Base-by-base conservation (phyloP, 2,113 vertebrate species). In the Aythya baeri region DNA sequence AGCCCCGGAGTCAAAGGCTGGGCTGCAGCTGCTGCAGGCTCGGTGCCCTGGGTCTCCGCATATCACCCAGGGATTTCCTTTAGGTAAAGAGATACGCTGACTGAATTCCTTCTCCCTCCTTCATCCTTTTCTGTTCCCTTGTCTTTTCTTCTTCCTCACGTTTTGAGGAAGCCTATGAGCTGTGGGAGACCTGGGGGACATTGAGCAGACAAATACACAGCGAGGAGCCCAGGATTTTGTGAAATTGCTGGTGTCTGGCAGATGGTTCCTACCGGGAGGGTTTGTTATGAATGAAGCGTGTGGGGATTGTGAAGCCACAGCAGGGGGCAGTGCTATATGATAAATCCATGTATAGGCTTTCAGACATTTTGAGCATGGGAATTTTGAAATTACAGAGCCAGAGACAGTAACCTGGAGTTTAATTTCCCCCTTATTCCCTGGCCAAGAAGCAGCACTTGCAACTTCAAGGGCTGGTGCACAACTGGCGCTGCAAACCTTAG, bases 321-420 rank as follows among this genome's bases (percentile, higher is more conserved):
- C 86, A 97, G 96, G 86, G 96, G 97, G 95, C 95, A 97, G 76
- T 96, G 90, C 97, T 93, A 94, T 8, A 93, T 97, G 97, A 86
- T 83, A 84, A 94, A 95, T 95, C 87, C 87, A 67, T 49, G 26
- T 10, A 6, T 17, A 7, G 29, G 22, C 55, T 73, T 34, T 49
- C 62, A 57, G 91, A 75, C 78, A 88, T 94, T 68, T 92, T 94
- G 74, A 52, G 63, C 32, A 13, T 9, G 61, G 72, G 44, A 86
- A 36, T 7, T 13, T 27, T 71, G 92, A 71, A 44, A 77, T 49
- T 26, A 4, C 43, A 73, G 46, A 61, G 65, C 54, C 57, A 58
- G 43, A 8, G 8, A 8, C 0, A 0, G 49, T 49, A 38, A 52
- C 27, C 36, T 13, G 5, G 20, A 57, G 46, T 52, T 67, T n/a